These are phyloP conservation scores for Amblyjoppa fuscipennis DNA, from an alignment of 2,888 invertebrate genomes.

Conservation along the genomic window DNA sequence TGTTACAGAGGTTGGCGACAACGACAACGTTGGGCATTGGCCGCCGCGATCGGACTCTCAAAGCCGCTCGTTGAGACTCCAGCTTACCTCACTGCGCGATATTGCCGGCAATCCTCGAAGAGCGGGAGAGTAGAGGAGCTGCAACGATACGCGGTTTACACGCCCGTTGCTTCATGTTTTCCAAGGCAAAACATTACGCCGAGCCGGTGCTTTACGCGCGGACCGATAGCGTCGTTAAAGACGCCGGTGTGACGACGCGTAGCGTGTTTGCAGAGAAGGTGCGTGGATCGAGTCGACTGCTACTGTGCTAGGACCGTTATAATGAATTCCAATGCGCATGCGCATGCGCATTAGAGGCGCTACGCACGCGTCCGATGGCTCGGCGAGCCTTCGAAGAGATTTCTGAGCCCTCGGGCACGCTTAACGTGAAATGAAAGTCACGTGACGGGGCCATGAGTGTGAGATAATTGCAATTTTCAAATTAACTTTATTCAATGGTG, in stretches of 20 bases:
- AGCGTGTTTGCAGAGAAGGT: conserved; percentile 10
- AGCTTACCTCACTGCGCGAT: neutral
- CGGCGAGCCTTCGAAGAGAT: conserved; percentile 21
- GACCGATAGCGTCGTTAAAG: neutral
- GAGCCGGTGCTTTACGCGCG: conserved; percentile 43
- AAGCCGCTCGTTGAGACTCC: conserved; percentile 67
- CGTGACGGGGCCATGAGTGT: no score
- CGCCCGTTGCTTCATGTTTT: conserved; percentile 70
- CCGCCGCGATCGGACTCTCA: conserved; percentile 74
- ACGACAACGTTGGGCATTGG: conserved; percentile 20
- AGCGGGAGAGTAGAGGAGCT: conserved; percentile 2
- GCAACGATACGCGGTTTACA: conserved; percentile 4
- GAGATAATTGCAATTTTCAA: no score
- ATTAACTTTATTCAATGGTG: no score
- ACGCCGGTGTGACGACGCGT: neutral
- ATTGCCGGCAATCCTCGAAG: neutral
- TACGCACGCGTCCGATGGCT: neutral
- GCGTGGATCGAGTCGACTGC: neutral
- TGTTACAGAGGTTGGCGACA: conserved; percentile 34
- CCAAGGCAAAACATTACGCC: conserved; percentile 72
- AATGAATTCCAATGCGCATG: neutral
- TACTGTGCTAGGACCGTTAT: conserved; percentile 16
- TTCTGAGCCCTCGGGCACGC: no score
- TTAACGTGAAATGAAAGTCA: no score
- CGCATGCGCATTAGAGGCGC: conserved; percentile 1